A percentile compares a stretch with the other conserved stretches of the same genome.
Conservation (phyloP, 2,888 invertebrate genomes). For the Drosophila maculinotata region DNA sequence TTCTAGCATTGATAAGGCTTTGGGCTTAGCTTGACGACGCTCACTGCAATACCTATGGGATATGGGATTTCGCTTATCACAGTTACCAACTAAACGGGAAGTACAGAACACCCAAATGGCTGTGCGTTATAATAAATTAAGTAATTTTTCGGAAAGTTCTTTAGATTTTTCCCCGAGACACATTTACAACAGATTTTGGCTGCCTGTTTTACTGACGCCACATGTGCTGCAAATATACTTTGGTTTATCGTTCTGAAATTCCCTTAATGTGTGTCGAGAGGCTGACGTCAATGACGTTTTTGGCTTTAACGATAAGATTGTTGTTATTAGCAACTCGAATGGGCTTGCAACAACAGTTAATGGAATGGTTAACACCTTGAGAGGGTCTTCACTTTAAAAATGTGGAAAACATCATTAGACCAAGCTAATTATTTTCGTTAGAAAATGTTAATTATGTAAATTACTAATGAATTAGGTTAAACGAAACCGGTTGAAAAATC, state of each 20-base stretch:
- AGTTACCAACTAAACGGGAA: slow-evolving; percentile 27
- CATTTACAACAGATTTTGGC: slow-evolving; percentile 25
- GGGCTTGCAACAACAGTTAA: background rate
- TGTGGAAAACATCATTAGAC: background rate
- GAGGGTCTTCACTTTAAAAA: slow-evolving; percentile 1
- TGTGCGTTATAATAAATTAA: slow-evolving; percentile 3
- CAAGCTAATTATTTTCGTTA: background rate
- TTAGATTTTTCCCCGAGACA: slow-evolving; percentile 9
- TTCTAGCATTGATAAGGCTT: slow-evolving; percentile 51
- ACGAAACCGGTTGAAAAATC: background rate
- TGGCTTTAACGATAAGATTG: slow-evolving; percentile 6
- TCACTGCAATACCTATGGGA: slow-evolving; percentile 7
- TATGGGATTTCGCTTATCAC: slow-evolving; percentile 27
- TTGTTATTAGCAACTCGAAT: background rate
- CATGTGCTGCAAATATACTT: slow-evolving; percentile 28
- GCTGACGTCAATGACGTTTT: slow-evolving; percentile 24
- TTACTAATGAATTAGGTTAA: background rate
- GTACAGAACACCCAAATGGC: slow-evolving; percentile 5
- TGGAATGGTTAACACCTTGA: slow-evolving; percentile 6
- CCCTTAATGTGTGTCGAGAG: slow-evolving; percentile 27
- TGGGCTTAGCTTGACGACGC: slow-evolving; percentile 18
- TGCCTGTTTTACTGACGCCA: slow-evolving; percentile 5
- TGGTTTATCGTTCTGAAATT: slow-evolving; percentile 46
- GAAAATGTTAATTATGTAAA: background rate
- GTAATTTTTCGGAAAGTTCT: slow-evolving; percentile 6